Percentiles rank a stretch among this genome's conserved stretches.
Conservation (phyloP, 2,113 vertebrate species). For the Oceanodroma tethys region DNA sequence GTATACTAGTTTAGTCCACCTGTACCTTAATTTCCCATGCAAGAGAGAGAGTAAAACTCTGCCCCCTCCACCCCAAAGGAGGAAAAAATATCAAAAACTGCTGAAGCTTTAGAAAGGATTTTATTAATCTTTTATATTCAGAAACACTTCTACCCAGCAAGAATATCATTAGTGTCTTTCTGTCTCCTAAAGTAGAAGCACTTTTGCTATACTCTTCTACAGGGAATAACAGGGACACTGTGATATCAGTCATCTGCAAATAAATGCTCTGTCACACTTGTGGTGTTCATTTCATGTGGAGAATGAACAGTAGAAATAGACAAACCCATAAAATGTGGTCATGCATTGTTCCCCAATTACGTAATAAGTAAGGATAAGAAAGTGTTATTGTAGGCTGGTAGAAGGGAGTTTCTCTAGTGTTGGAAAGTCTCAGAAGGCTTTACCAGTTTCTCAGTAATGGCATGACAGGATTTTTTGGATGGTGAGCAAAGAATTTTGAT, state of each 20-base stretch:
- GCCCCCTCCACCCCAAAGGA: not conserved
- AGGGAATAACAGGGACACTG: not conserved
- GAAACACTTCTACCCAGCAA: not conserved
- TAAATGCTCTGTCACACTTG: not conserved
- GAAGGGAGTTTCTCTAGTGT: not conserved
- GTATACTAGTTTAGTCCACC: not conserved
- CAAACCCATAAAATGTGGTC: not conserved
- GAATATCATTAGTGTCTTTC: not conserved
- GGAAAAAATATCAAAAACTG: not conserved
- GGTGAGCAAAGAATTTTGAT: not conserved
- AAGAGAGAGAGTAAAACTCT: not conserved
- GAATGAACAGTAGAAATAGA: not conserved
- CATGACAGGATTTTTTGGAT: not conserved
- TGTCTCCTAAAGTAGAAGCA: not conserved
- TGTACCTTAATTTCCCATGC: not conserved
- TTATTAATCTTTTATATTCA: not conserved
- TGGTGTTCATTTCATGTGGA: not conserved
- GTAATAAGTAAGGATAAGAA: not conserved
- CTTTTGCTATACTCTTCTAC: not conserved
- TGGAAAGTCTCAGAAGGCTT: not conserved
- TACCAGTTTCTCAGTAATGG: not conserved
- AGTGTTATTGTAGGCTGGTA: not conserved
- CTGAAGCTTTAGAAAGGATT: not conserved
- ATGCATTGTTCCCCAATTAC: not conserved
- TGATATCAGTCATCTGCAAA: not conserved